A percentile compares a stretch with the other conserved stretches of the same genome.
phyloP scores from a whole-genome alignment of 2,888 invertebrate species.

The Frankliniella fusca region DNA sequence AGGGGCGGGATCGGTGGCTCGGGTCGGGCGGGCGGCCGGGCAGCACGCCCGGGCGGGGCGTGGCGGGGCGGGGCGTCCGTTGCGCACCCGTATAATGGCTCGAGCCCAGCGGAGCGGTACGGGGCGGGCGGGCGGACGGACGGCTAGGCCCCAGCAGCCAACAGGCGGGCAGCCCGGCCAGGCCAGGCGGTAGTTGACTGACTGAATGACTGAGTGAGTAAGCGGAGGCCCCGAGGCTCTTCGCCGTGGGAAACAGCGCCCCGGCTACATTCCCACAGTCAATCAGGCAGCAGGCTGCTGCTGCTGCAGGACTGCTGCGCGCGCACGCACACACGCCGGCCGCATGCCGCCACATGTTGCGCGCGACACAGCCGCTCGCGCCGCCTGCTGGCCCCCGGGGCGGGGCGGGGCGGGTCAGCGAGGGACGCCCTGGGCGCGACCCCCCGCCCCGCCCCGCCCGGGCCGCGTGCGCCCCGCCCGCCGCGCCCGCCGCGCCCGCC shows the following conservation, averaged over 20 bases:
- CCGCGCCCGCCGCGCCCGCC: no score
- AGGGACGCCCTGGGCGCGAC: no score
- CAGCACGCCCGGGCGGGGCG: slow-evolving; percentile 54
- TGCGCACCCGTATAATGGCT: slow-evolving; percentile 16
- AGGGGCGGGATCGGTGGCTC: slow-evolving; percentile 50
- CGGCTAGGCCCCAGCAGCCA: neutral
- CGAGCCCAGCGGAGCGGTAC: neutral
- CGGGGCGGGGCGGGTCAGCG: no score
- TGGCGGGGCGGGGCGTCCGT: neutral
- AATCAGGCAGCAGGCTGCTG: slow-evolving; percentile 21
- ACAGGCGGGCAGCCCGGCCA: slow-evolving; percentile 28
- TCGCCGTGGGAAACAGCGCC: slow-evolving; percentile 32
- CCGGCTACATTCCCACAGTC: slow-evolving; percentile 31
- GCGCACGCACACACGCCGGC: slow-evolving; percentile 22
- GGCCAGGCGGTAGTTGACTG: slow-evolving; percentile 28
- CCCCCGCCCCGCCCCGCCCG: no score
- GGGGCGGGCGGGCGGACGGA: slow-evolving; percentile 27
- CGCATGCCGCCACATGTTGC: slow-evolving; percentile 28
- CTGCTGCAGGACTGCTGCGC: slow-evolving; percentile 20
- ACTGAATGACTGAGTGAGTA: slow-evolving; percentile 18
- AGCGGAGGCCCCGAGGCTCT: slow-evolving; percentile 27
- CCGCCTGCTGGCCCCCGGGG: no score
- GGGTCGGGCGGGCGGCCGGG: slow-evolving; percentile 52
- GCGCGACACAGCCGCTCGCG: slow-evolving; percentile 24
- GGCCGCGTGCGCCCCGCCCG: no score